phyloP scores from a whole-genome alignment of 2,113 vertebrate genomes.

The Aplodontia rufa region DNA sequence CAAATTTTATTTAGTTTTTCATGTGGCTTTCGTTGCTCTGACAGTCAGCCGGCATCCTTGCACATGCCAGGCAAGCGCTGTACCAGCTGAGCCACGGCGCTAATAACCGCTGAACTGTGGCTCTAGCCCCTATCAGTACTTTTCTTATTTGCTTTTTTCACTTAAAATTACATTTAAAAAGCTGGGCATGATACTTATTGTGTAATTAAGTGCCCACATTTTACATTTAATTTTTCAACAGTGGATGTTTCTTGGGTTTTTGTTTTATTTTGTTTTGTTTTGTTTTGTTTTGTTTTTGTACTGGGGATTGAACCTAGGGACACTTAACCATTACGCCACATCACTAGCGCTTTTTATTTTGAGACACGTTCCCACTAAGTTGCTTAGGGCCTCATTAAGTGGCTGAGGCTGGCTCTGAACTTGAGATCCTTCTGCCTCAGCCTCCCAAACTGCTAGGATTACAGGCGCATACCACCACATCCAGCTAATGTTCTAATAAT shows the following conservation, averaged over 20 bases:
- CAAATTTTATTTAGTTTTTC: no score
- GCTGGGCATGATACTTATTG: no score
- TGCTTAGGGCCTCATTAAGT: not conserved
- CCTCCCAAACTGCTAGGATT: no score
- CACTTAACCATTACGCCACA: not conserved
- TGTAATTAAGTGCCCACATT: not conserved
- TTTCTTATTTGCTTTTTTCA: not conserved
- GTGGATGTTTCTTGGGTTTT: not conserved
- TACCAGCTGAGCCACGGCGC: no score
- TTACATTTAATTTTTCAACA: conserved; percentile 21
- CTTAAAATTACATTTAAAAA: not conserved
- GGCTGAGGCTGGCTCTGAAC: no score
- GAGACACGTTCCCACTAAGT: not conserved
- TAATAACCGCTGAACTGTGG: no score
- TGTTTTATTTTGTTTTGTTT: not conserved
- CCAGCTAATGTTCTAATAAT: not conserved
- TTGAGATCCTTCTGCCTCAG: no score
- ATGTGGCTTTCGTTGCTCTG: no score
- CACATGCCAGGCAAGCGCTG: no score
- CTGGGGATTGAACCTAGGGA: not conserved
- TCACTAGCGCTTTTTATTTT: not conserved
- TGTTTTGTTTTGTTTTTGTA: not conserved
- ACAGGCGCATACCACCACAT: no score
- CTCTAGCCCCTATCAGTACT: not conserved
- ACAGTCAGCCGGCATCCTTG: no score